phyloP scores from a whole-genome alignment of 2,113 vertebrate species.

The Alosa alosa region DNA sequence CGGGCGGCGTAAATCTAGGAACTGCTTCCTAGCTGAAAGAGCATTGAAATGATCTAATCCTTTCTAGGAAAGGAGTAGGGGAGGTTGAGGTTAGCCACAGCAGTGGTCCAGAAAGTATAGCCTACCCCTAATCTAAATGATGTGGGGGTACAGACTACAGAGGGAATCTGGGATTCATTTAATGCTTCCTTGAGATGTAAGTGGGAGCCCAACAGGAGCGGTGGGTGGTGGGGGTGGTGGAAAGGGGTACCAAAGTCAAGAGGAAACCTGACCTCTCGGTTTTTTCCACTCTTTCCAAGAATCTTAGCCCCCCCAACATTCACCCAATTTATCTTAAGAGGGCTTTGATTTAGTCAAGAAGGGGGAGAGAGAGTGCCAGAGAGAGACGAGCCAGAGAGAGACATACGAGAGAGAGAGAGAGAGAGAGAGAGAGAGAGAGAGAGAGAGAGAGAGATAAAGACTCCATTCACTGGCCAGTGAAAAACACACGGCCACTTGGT shows the following conservation, averaged over 20 bases:
- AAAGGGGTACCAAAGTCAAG: background rate
- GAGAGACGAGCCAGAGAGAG: background rate
- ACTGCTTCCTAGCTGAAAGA: background rate
- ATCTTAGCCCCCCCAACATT: slow-evolving; percentile 55
- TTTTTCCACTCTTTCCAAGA: slow-evolving; percentile 54
- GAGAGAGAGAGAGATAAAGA: slow-evolving; percentile 9
- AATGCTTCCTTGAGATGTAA: slow-evolving; percentile 58
- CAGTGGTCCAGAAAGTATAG: background rate
- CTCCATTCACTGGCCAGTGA: background rate
- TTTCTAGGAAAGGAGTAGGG: background rate
- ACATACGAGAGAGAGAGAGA: background rate
- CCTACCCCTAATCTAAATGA: background rate
- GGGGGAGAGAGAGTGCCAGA: slow-evolving; percentile 20
- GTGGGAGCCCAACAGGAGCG: slow-evolving; percentile 42
- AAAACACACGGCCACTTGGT: background rate
- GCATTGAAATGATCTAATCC: background rate
- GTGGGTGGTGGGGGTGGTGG: background rate
- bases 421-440: background rate
- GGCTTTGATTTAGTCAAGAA: slow-evolving; percentile 33
- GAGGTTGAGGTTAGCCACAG: background rate
- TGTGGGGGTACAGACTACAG: slow-evolving; percentile 11
- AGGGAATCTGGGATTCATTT: slow-evolving; percentile 61
- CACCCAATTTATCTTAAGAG: slow-evolving; percentile 55
- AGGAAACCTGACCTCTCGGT: slow-evolving; percentile 64
- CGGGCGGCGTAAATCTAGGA: background rate